Base-by-base conservation (phyloP, 1,140 invertebrate species). In the Halictus rubicundus region DNA sequence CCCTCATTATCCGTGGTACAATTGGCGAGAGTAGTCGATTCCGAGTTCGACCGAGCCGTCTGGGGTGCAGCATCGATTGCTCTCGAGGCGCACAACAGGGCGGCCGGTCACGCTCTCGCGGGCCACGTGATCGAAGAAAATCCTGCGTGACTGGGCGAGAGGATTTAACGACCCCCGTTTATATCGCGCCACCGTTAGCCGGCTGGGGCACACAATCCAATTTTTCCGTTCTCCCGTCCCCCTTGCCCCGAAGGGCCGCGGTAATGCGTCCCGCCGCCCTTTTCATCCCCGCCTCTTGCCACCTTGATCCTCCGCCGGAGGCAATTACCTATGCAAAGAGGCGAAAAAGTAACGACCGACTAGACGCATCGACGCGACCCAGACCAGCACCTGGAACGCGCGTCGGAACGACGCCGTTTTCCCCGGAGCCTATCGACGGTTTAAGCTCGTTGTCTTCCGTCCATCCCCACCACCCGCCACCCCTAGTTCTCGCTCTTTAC, bases 291-390 rank as follows among this genome's bases (percentile, higher is more conserved):
- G 14, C 57, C 74, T 60, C 83, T 82, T 82, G 57, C 80, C 68
- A 86, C 83, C 68, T 85, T 74, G 71, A 79, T 75, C 77, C 83
- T 61, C 68, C 74, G 70, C n/a, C 68, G 65, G 61, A 86, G 80
- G 86, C 86, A 88, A 88, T 88, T 88, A 88, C 82, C 86, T 83
- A 88, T 83, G 86, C 84, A 86, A 86, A 88, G 84, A 82, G 84
- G 79, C 68, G 64, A 85, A 87, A 85, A 87, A 57, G 82, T 88
- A 88, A 88, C 78, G 80, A 86, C 65, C 81, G 64, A 76, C 76
- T 79, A 86, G 78, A 84, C 84, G 84, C 85, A 84, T 85, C 84
- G 80, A 78, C 77, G 52, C 25, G 70, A 79, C 76, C 54, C 52
- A 9, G 42, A 39, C 65, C 21, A 3, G 49, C 46, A 16, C 25